These are phyloP conservation scores for Accipiter virgatus DNA, from an alignment of 2,113 vertebrate genomes.

Conservation along the genomic window DNA sequence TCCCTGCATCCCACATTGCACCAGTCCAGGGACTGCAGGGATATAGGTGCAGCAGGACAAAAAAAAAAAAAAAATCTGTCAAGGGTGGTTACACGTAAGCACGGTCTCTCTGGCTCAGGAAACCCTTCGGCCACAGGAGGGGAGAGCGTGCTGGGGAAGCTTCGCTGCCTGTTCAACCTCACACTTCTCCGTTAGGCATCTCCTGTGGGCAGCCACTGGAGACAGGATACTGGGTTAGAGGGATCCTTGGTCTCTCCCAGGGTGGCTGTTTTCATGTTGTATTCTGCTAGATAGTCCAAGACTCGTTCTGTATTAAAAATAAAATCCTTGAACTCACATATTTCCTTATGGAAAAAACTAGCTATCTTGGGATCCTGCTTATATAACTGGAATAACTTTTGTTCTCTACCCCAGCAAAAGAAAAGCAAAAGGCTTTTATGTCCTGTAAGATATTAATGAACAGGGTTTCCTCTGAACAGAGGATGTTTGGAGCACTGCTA, in stretches of 20 bases:
- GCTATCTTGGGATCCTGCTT: constrained; percentile 32
- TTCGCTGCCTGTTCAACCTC: not conserved
- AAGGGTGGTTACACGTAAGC: not conserved
- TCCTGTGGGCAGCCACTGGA: not conserved
- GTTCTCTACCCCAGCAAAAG: not conserved
- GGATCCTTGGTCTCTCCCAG: not conserved
- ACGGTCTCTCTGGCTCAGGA: not conserved
- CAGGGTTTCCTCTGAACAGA: constrained; percentile 25
- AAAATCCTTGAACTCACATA: not conserved
- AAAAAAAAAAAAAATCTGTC: not conserved
- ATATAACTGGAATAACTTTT: constrained; percentile 22
- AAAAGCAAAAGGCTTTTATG: constrained; percentile 38
- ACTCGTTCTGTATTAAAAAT: not conserved
- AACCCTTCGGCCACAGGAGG: not conserved
- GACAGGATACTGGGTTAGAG: not conserved
- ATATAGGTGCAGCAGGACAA: not conserved
- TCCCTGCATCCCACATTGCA: not conserved
- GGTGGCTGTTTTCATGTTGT: not conserved
- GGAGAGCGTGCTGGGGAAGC: not conserved
- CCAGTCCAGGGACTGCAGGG: not conserved
- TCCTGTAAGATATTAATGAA: not conserved
- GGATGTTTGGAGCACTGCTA: constrained; percentile 1
- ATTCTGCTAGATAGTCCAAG: not conserved
- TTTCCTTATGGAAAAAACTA: constrained; percentile 5
- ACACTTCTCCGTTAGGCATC: not conserved